These are phyloP conservation scores for Seira sanloemensis DNA, from an alignment of 2,888 invertebrate genomes.

Conservation along the genomic window DNA sequence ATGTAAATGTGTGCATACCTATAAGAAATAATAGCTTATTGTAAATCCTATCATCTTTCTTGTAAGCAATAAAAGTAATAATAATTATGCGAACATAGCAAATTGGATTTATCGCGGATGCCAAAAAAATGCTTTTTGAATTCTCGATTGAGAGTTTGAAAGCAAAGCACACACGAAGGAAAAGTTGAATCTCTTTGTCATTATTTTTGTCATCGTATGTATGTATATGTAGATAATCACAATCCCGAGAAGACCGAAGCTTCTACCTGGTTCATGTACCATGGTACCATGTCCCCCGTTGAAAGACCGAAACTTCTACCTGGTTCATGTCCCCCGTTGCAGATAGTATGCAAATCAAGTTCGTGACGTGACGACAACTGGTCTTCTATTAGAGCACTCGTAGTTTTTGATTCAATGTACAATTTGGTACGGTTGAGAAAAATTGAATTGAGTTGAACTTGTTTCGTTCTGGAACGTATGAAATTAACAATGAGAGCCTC, in stretches of 20 bases:
- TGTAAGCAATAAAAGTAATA: constrained; percentile 7
- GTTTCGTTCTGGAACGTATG: neutral
- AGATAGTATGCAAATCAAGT: constrained; percentile 23
- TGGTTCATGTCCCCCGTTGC: neutral
- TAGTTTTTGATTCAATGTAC: neutral
- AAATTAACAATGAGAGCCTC: neutral
- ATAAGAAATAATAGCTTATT: constrained; percentile 1
- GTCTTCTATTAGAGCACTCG: neutral
- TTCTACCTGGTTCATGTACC: no score
- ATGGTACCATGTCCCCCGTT: neutral
- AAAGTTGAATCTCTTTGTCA: neutral
- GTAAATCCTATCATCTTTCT: neutral
- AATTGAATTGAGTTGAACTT: neutral
- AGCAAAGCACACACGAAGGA: neutral
- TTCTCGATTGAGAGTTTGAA: neutral
- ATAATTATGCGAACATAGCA: constrained; percentile 16
- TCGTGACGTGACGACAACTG: constrained; percentile 35
- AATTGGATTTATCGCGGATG: constrained; percentile 5
- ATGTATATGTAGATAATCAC: neutral
- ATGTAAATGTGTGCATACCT: no score
- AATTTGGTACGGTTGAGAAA: neutral
- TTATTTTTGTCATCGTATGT: neutral
- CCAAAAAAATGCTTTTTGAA: neutral
- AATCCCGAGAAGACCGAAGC: no score
- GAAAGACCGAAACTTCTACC: no score